Evolutionary conservation across 2,797 vertebrate genomes (phyloP).

Genomic region (Amblyopsis hoosieri): DNA sequence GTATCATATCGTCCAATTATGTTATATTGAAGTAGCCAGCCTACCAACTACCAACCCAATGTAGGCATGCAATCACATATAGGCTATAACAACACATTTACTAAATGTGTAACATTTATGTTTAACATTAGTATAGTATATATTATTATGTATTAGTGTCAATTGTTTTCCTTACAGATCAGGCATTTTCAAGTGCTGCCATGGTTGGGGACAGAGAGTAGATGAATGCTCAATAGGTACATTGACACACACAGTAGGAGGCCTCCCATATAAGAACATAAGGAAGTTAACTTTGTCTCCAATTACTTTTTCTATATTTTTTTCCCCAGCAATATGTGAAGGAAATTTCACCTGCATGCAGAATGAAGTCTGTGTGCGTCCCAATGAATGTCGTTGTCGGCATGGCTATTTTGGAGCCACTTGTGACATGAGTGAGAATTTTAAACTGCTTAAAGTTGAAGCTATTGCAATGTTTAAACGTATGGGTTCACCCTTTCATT

Average conservation of each 20-base stretch:
- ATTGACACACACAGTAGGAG: neutral
- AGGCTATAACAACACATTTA: too few species aligned
- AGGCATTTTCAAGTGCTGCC: conserved; percentile 73
- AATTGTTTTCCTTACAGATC: conserved; percentile 64
- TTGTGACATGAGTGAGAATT: conserved; percentile 87
- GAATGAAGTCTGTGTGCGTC: conserved; percentile 88
- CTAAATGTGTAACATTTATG: too few species aligned
- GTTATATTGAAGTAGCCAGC: neutral
- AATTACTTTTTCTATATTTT: neutral
- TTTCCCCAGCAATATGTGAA: conserved; percentile 79
- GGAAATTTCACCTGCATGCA: conserved; percentile 90
- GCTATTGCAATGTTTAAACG: neutral
- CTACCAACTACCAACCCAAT: too few species aligned
- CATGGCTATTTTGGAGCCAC: conserved; percentile 90
- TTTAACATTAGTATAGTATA: neutral
- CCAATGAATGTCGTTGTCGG: conserved; percentile 86
- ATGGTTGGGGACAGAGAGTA: conserved; percentile 83
- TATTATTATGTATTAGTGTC: neutral
- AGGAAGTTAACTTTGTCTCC: neutral
- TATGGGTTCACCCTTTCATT: neutral
- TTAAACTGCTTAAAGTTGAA: too few species aligned
- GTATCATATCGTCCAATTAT: neutral
- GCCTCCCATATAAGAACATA: neutral
- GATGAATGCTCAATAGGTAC: conserved; percentile 83
- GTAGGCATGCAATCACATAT: too few species aligned